Percentiles rank a stretch among this genome's conserved stretches.
phyloP scores from a whole-genome alignment of 2,888 invertebrate species.

The Sinotaia quadrata region DNA sequence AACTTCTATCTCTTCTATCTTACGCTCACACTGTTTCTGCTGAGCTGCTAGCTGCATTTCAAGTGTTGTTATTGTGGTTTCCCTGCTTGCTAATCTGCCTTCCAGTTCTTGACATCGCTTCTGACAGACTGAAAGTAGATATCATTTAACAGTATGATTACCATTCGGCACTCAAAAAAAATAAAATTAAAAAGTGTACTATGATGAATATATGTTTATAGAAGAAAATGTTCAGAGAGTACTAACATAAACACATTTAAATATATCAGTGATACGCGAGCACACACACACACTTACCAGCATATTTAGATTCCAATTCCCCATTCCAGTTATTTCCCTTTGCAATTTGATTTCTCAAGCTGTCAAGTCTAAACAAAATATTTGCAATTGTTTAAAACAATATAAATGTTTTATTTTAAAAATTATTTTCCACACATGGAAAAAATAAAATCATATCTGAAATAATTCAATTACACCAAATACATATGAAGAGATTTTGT shows the following conservation, averaged over 20 bases:
- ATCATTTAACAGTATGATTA: background rate
- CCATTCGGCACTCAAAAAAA: background rate
- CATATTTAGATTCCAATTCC: conserved; percentile 53
- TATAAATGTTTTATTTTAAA: too few species aligned
- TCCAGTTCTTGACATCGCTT: conserved; percentile 45
- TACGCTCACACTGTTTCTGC: conserved; percentile 42
- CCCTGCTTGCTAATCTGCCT: conserved; percentile 44
- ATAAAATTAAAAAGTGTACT: too few species aligned
- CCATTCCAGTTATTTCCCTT: conserved; percentile 57
- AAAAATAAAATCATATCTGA: too few species aligned
- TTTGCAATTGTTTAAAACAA: too few species aligned
- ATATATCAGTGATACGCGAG: background rate
- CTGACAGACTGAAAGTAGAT: conserved; percentile 12
- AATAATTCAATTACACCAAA: too few species aligned
- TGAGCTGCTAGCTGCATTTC: conserved; percentile 46
- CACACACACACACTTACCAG: conserved; percentile 41
- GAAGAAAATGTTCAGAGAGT: background rate
- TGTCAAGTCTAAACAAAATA: conserved; percentile 48
- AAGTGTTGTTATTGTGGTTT: conserved; percentile 45
- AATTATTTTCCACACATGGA: too few species aligned
- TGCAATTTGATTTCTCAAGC: conserved; percentile 54
- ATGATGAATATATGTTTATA: too few species aligned
- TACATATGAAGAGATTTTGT: too few species aligned
- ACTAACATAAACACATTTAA: background rate
- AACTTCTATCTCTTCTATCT: conserved; percentile 34